A percentile compares a stretch with the other conserved stretches of the same genome.
Evolutionary conservation across 2,113 vertebrate genomes (phyloP).

Genomic region (Cochlearius cochlearius): DNA sequence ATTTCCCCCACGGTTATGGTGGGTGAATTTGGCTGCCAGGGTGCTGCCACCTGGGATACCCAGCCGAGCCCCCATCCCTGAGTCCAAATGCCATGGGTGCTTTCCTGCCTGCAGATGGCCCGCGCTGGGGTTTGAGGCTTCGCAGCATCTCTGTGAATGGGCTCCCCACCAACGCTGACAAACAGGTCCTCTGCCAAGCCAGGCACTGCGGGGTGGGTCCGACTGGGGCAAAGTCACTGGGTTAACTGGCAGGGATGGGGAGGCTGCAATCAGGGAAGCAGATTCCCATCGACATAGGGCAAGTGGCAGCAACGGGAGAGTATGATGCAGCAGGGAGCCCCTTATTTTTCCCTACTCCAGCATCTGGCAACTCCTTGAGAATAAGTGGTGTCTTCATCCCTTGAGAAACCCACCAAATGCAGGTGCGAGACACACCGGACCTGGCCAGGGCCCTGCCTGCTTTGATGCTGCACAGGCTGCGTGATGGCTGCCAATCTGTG

Average conservation of each 20-base stretch:
- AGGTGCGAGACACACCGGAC: accelerated
- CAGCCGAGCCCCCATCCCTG: not conserved
- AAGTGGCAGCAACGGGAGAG: not conserved
- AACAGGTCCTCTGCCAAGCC: not conserved
- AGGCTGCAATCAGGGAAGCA: not conserved
- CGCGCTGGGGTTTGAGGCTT: accelerated
- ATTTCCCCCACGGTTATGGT: accelerated
- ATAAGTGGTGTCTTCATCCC: not conserved
- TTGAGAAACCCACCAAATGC: not conserved
- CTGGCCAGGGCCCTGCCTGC: not conserved
- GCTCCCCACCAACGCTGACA: not conserved
- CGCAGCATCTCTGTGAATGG: not conserved
- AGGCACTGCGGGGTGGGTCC: not conserved
- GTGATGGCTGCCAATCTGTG: not conserved
- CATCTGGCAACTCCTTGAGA: not conserved
- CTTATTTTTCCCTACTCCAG: not conserved
- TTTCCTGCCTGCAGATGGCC: not conserved
- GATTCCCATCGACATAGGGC: not conserved
- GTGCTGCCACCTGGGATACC: not conserved
- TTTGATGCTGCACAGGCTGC: not conserved
- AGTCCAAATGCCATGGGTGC: not conserved
- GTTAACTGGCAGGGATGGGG: not conserved
- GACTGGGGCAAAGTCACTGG: not conserved
- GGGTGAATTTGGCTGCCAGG: not conserved
- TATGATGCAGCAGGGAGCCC: accelerated